phyloP scores from a whole-genome alignment of 2,888 invertebrate genomes.

The Uropetala carovei region DNA sequence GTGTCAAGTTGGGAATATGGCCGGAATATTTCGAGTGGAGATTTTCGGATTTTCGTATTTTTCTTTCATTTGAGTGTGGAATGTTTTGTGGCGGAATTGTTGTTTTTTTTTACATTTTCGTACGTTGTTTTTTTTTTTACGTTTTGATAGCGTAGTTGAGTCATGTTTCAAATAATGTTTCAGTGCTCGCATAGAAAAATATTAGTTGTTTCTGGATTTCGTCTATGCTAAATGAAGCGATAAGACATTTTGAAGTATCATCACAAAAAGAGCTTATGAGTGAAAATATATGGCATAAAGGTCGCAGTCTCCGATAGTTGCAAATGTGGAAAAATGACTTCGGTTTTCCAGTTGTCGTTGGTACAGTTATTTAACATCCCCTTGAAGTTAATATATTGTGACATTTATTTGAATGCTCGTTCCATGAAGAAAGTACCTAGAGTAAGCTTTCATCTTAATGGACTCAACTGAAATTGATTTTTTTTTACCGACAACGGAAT shows the following conservation, averaged over 20 bases:
- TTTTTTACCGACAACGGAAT: background rate
- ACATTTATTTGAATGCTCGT: background rate
- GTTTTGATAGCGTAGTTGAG: background rate
- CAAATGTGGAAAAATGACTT: too few species aligned
- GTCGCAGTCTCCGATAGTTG: too few species aligned
- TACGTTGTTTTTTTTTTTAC: background rate
- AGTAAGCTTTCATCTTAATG: background rate
- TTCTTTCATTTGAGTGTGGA: too few species aligned
- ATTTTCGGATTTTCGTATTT: background rate
- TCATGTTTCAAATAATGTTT: background rate
- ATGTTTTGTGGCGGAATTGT: background rate
- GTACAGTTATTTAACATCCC: too few species aligned
- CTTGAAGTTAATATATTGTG: too few species aligned
- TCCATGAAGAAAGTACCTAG: background rate
- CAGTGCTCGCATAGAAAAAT: background rate
- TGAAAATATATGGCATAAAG: too few species aligned
- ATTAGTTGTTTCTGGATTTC: background rate
- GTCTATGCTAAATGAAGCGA: background rate
- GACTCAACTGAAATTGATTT: background rate
- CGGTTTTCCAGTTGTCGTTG: too few species aligned
- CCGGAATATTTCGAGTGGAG: background rate
- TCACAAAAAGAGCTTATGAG: too few species aligned
- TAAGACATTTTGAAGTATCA: too few species aligned
- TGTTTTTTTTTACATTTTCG: background rate
- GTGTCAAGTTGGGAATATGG: slow-evolving; percentile 20